Evolutionary conservation across 2,888 invertebrate species (phyloP).

Genomic region (Ectemnius lituratus): DNA sequence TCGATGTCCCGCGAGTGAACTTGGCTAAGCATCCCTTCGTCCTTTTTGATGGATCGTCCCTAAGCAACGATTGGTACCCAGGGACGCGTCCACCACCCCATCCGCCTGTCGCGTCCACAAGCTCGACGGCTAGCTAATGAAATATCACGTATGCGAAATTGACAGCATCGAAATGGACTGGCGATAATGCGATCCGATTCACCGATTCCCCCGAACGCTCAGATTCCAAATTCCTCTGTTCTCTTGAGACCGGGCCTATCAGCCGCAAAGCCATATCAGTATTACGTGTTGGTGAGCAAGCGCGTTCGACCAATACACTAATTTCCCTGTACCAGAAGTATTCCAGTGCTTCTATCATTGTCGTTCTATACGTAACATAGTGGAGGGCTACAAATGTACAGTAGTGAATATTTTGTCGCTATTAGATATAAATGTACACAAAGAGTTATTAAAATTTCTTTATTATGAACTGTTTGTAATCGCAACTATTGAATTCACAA

Average conservation of each 20-base stretch:
- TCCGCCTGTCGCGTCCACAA: constrained; percentile 10
- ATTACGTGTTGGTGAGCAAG: too few species aligned
- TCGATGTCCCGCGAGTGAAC: constrained; percentile 43
- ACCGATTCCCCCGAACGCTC: constrained; percentile 6
- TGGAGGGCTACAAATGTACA: too few species aligned
- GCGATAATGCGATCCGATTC: constrained; percentile 40
- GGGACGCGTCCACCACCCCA: constrained; percentile 50
- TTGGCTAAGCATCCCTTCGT: constrained; percentile 42
- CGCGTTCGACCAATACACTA: too few species aligned
- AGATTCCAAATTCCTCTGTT: constrained; percentile 20
- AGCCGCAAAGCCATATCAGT: constrained; percentile 23
- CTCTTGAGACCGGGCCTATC: constrained; percentile 25
- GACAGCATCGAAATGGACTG: constrained; percentile 65
- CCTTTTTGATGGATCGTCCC: constrained; percentile 38
- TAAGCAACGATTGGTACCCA: constrained; percentile 60
- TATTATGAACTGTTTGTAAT: too few species aligned
- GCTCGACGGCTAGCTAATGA: constrained; percentile 63
- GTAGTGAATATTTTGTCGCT: too few species aligned
- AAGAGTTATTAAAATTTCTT: too few species aligned
- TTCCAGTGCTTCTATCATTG: too few species aligned
- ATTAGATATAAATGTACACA: too few species aligned
- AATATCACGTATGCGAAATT: constrained; percentile 70
- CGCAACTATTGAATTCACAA: too few species aligned
- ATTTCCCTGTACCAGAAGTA: too few species aligned
- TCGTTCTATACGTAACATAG: too few species aligned